Evolutionary conservation across 2,113 vertebrate genomes (phyloP), one percentile per base, ranked within the genome.

Genomic region (Apodemus speciosus): DNA sequence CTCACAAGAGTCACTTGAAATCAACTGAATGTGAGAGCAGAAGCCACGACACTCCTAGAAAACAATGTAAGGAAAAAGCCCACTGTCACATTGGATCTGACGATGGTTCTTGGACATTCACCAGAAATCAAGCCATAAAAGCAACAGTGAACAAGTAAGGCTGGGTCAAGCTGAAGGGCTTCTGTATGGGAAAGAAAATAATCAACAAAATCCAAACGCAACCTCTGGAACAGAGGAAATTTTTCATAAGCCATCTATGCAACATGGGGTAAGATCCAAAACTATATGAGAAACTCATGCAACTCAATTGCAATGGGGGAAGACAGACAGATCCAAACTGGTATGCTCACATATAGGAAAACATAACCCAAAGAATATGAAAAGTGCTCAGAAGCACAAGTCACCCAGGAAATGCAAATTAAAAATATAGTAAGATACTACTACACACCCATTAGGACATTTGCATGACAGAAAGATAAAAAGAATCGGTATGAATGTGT

Each of bases 51-150:
- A 60, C 40, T 58, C 35, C 58, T 58, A 88, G n/a, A 87, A 83
- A 84, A 75, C 38, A 32, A 14, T 58, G 21, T 9, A 76, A 68
- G 46, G 56, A 14, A 83, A 87, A 75, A 60, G 30, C 20, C 83
- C 40, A n/a, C 49, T 25, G 77, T 76, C 51, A 84, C 15, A 68
- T 23, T 84, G 40, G 35, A 9, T 20, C 81, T 92, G 68, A 40
- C 77, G 77, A 49, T 69, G 69, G 46, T 46, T 40, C 64, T 77
- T 53, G 62, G 60, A 51, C 16, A 62, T 15, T 30, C 20, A 69
- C 60, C 25, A 84, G 76, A 94, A 89, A 6, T 30, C 30, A 92
- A 77, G 35, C 35, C 38, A 85, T 16, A 84, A 92, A 89, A 62
- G 40, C 40, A 71, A 89, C 84, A 89, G 66, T 51, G n/a, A 92